Evolutionary conservation across 2,888 invertebrate species (phyloP), one percentile per base, ranked within the genome.

Genomic region (Drosophila lacicola): DNA sequence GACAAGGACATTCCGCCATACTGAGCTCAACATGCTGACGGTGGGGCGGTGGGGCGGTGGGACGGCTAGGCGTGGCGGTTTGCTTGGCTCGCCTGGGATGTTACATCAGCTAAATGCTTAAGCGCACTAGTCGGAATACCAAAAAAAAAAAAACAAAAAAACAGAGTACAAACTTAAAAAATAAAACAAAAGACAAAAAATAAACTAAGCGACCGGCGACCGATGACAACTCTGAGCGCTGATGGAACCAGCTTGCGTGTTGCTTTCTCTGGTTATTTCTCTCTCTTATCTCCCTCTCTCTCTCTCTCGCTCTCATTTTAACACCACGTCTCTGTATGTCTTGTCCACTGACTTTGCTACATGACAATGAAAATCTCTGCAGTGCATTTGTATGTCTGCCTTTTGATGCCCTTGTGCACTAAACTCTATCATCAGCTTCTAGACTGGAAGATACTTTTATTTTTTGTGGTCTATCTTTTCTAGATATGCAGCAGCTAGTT

Each of bases 21-120:
- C 57, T 56, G 65, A 68, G 70, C 70, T 66, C 65, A 70, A 53
- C 70, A 63, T 56, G 49, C 67, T 69, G 68, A 58, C 34, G 57
- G 37, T 45, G 60, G 58, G 58, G 21, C n/a, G 14, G 21, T 14
- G 46, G 17, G 3, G 42, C 17, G 29, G 34, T 21, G 55, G 66
- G 34, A 17, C 21, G 54, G 37, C 21, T 61, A 54, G 54, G 58
- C 64, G 51, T 39, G 54, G 50, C 63, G 44, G 39, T 62, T 56
- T 68, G 66, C 51, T 10, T 65, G 56, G 53, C 61, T 61, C 74
- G 75, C 66, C 71, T 68, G 82, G 82, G 73, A 71, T 84, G 82
- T 84, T 82, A 84, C 88, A 84, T 87, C 83, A 87, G 82, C 88
- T 84, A 84, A 84, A 84, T 84, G 83, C 85, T 87, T 84, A 84